Base-by-base conservation (phyloP, 2,888 invertebrate genomes). In the Dioctria rufipes region DNA sequence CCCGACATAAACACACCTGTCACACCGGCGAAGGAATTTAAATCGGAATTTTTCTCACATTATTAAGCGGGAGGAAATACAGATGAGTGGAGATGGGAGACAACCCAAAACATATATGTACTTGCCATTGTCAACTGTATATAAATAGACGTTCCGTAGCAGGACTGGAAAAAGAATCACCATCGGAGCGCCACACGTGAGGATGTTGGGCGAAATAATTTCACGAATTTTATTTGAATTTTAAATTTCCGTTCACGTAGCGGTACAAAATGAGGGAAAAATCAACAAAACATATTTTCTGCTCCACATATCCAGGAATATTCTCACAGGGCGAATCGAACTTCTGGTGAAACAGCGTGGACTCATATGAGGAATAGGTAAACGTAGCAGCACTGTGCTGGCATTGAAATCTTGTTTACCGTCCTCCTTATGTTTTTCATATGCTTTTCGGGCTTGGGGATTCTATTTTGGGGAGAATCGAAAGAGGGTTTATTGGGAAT, bases 171-270 rank as follows among this genome's bases (percentile, higher is more conserved):
- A 71, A 60, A 77, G 43, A 63, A n/a, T 42, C 58, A 42, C 60
- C 39, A 8, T 58, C n/a, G 66, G 71, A 60, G 71, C 60, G 77
- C 67, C 80, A 81, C 61, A 78, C 71, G 25, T 25, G 77, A 77
- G 58, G 51, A 63, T 65, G 65, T 51, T 9, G 80, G 43, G 66
- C 71, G 66, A 80, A 78, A 67, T 71, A 54, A 49, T 71, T 69
- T 40, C 73, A 73, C 75, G 58, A 78, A 80, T 51, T 82, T 83
- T 82, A 83, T 85, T 85, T 85, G 84, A 84, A 84, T 83, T 84
- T 85, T 84, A 84, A 85, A 85, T 85, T 85, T 82, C 79, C 69
- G 60, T 43, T 77, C 80, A 82, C 81, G 81, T 71, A 69, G 67
- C 40, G 37, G 40, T 3, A 66, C 54, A 63, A 61, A 67, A 78